Conservation (phyloP, 2,888 invertebrate genomes). For the Agrochola litura region DNA sequence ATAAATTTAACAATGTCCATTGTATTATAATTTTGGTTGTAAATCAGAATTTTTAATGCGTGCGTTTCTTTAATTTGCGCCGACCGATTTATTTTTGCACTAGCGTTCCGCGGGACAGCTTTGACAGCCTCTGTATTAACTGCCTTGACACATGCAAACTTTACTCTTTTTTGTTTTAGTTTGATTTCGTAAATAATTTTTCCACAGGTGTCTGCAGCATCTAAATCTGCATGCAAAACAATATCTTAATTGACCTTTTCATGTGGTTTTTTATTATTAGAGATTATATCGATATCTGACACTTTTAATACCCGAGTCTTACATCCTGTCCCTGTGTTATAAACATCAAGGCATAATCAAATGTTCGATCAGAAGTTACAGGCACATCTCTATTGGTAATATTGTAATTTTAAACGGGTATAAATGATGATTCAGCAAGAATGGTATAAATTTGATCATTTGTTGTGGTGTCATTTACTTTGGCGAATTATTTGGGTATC, state of each 20-base stretch:
- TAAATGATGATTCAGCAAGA: slow-evolving; percentile 63
- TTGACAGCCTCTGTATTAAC: slow-evolving; percentile 74
- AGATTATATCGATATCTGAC: slow-evolving; percentile 46
- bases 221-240: slow-evolving; percentile 35
- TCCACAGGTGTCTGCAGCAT: slow-evolving; percentile 12
- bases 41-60: slow-evolving; percentile 83
- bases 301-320: slow-evolving; percentile 33
- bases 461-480: slow-evolving; percentile 74
- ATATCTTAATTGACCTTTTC: slow-evolving; percentile 48
- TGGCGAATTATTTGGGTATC: slow-evolving; percentile 77
- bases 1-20: slow-evolving; percentile 81
- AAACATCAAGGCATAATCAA: slow-evolving; percentile 33
- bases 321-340: slow-evolving; percentile 17
- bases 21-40: slow-evolving; percentile 83
- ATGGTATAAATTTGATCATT: slow-evolving; percentile 71
- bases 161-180: slow-evolving; percentile 54
- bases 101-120: slow-evolving; percentile 72
- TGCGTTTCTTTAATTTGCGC: slow-evolving; percentile 81
- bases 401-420: slow-evolving; percentile 43
- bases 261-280: slow-evolving; percentile 41
- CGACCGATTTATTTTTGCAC: slow-evolving; percentile 78
- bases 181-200: slow-evolving; percentile 32
- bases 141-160: slow-evolving; percentile 69
- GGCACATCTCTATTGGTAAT: slow-evolving; percentile 28
- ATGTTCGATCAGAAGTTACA: slow-evolving; percentile 32